These are phyloP conservation scores for Tanypteryx hageni DNA, from an alignment of 2,888 invertebrate genomes.

Conservation along the genomic window DNA sequence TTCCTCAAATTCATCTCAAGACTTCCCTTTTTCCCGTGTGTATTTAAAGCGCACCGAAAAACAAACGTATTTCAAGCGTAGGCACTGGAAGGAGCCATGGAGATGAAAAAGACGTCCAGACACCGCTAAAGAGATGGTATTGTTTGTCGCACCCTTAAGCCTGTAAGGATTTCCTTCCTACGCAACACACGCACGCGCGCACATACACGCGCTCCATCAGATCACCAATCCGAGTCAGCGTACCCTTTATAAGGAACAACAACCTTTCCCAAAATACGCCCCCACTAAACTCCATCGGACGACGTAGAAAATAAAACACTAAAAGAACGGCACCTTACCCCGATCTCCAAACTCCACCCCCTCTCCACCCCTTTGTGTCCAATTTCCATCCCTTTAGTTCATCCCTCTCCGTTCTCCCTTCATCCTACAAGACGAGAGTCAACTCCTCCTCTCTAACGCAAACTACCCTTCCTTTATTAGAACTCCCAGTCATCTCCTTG, in stretches of 20 bases:
- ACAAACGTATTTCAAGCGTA: background rate
- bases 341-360: background rate
- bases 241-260: background rate
- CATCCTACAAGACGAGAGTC: background rate
- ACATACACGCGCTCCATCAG: background rate
- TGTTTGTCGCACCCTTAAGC: background rate
- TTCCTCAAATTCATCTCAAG: background rate
- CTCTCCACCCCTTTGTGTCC: slow-evolving; percentile 15
- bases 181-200: background rate
- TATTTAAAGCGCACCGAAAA: background rate
- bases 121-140: background rate
- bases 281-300: slow-evolving; percentile 8
- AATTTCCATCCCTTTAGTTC: background rate
- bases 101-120: background rate
- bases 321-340: background rate
- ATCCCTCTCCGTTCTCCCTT: background rate
- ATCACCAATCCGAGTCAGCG: background rate
- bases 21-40: background rate
- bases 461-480: slow-evolving; percentile 60
- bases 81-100: too few species aligned
- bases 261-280: background rate
- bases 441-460: slow-evolving; percentile 29
- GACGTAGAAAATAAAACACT: slow-evolving; percentile 4
- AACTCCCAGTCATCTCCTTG: slow-evolving; percentile 41
- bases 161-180: background rate